Base-by-base conservation (phyloP, 1,140 invertebrate genomes). In the Euwallacea similis region DNA sequence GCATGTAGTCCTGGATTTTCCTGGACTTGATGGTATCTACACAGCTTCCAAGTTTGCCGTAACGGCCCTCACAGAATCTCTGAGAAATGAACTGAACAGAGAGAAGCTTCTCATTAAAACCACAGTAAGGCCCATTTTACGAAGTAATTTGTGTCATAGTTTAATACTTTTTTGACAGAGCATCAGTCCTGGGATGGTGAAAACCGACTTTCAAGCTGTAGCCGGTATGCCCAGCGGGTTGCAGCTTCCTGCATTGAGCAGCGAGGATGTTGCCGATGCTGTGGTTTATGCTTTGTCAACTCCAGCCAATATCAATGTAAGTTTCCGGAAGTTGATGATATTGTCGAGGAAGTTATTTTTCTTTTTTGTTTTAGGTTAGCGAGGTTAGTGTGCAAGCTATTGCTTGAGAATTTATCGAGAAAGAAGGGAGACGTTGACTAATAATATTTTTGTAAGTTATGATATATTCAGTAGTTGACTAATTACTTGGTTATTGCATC, bases 1-100 rank as follows among this genome's bases (percentile, higher is more conserved):
- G 76, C 68, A 74, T 58, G 33, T 60, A 71, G 42, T 55, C 84
- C 2, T 61, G 7, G 58, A 73, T 33, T 44, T 69, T 43, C 60
- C 72, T 10, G 70, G 59, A 4, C 74, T 82, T 0, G 84, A 85
- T 73, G 46, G 46, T 11, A 83, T 88, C 60, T 89, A 89, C 78
- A 78, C 82, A 44, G 86, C 86, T 2, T 86, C 85, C 9, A 89
- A 89, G 77, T 83, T 83, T 78, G 87, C 87, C 6, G 82, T 89
- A 2, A 84, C 81, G 10, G 85, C 86, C 13, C 80, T 90, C 54
- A 84, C 85, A 7, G 87, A 90, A 76, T 85, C 85, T 41, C 78
- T 88, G 50, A 81, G 87, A n/a, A 76, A 79, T 41, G 87, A 88
- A 75, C 76, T 88, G 6, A 72, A 75, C 10, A 76, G 73, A 3